Conservation (phyloP, 2,113 vertebrate species). For the Pachycephala philippinensis region DNA sequence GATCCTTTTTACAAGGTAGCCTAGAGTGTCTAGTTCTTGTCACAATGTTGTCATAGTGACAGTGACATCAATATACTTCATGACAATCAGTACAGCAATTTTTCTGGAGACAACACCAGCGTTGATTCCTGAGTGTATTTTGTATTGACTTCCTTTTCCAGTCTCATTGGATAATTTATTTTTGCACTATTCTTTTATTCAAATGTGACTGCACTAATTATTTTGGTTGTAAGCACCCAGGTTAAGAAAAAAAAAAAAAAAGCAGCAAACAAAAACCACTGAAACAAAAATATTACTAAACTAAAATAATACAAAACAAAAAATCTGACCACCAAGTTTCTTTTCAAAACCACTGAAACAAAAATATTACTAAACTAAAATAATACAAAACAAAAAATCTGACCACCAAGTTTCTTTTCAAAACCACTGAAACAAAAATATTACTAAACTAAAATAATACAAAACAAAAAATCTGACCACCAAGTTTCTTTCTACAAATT, state of each 20-base stretch:
- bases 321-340: too few relatives aligned
- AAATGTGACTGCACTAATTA: not conserved
- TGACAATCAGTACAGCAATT: constrained; percentile 63
- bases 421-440: not conserved
- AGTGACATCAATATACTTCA: constrained; percentile 70
- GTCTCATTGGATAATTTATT: not conserved
- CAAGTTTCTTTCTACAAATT: not conserved
- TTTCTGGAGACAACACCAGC: constrained; percentile 57
- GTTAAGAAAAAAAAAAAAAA: not conserved
- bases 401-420: too few relatives aligned
- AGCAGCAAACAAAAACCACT: too few relatives aligned
- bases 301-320: too few relatives aligned
- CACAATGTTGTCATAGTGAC: constrained; percentile 78
- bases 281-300: too few relatives aligned
- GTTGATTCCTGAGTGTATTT: constrained; percentile 9
- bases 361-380: too few relatives aligned
- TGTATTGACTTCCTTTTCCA: not conserved
- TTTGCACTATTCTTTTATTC: not conserved
- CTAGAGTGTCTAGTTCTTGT: constrained; percentile 66
- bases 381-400: too few relatives aligned
- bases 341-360: too few relatives aligned
- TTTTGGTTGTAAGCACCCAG: not conserved
- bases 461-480: not conserved
- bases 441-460: not conserved
- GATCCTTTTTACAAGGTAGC: constrained; percentile 63